Conservation (phyloP, 2,888 invertebrate genomes). For the Caenorhabditis plicata region DNA sequence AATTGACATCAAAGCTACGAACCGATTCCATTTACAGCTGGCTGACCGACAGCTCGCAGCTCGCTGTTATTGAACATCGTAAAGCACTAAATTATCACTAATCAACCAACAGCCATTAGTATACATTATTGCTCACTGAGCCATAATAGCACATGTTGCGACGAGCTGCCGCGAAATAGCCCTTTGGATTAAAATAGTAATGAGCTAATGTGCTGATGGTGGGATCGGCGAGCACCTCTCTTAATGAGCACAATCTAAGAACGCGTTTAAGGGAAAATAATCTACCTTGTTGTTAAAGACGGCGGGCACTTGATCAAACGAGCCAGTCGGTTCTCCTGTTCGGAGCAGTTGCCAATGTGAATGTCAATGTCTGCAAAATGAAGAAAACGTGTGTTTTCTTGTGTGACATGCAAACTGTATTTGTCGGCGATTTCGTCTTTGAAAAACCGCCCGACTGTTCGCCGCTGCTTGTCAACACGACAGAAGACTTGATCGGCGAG, state of each 20-base stretch:
- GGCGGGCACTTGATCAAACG: conserved; percentile 29
- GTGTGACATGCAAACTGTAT: neutral
- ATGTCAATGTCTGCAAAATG: conserved; percentile 62
- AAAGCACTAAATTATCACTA: conserved; percentile 13
- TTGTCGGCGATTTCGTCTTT: conserved; percentile 23
- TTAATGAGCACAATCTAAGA: no score
- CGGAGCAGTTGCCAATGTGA: conserved; percentile 61
- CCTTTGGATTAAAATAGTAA: conserved; percentile 35
- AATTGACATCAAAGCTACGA: no score
- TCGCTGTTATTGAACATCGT: conserved; percentile 60
- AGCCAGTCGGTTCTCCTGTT: conserved; percentile 57
- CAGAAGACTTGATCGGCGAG: conserved; percentile 65
- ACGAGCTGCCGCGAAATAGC: conserved; percentile 30
- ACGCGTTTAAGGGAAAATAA: no score
- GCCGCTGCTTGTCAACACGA: conserved; percentile 64
- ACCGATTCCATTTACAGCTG: conserved; percentile 61
- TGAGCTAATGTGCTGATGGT: conserved; percentile 30
- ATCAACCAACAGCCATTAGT: conserved; percentile 1
- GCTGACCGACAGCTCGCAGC: conserved; percentile 54
- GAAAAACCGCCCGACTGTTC: conserved; percentile 64
- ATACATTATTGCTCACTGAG: conserved; percentile 8
- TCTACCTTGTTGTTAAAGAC: conserved; percentile 17
- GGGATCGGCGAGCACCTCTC: conserved; percentile 31
- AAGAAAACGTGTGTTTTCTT: neutral
- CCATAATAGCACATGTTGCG: conserved; percentile 33